Base-by-base conservation (phyloP, 1,140 invertebrate species). In the Scaptomyza pallida region DNA sequence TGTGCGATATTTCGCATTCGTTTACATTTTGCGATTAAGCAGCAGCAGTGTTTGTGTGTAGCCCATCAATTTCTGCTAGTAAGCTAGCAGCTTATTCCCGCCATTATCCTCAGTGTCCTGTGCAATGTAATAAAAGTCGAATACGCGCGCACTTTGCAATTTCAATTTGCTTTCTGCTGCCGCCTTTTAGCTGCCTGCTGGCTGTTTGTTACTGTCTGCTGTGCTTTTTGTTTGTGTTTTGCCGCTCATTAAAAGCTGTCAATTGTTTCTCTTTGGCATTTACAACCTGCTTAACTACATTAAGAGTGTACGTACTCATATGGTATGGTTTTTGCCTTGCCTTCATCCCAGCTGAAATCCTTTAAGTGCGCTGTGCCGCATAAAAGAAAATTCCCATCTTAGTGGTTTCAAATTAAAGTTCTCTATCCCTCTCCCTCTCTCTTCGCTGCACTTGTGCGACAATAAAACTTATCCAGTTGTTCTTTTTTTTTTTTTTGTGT, bases 201-300 rank as follows among this genome's bases (percentile, higher is more conserved):
- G 23, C 16, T 44, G 43, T 21, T 44, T n/a, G 51, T 52, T 75
- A 33, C 57, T 72, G 33, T 2, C 12, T 75, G 33, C 57, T 72
- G 41, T 13, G 45, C 54, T 72, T 48, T 72, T 74, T 70, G 74
- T 82, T 74, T 82, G 60, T 77, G 57, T 71, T 71, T 67, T 48
- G 69, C 57, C 50, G 47, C 72, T 75, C 80, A 85, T 85, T 83
- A 85, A 83, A 79, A 75, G 80, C 79, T 79, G 80, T 83, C 79
- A 83, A 83, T 83, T 83, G 75, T 75, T 85, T 72, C 52, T 74
- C 63, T 73, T 73, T 71, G 75, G 60, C 63, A 75, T 82, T 75
- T 75, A 78, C 71, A 82, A 40, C 52, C 54, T 57, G 55, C 48
- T 72, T 72, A 72, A 72, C 54, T 52, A 48, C 55, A 60, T 59